These are phyloP conservation scores for Sphaerolaimus hirsutus DNA, from an alignment of 2,888 invertebrate genomes.

Conservation along the genomic window DNA sequence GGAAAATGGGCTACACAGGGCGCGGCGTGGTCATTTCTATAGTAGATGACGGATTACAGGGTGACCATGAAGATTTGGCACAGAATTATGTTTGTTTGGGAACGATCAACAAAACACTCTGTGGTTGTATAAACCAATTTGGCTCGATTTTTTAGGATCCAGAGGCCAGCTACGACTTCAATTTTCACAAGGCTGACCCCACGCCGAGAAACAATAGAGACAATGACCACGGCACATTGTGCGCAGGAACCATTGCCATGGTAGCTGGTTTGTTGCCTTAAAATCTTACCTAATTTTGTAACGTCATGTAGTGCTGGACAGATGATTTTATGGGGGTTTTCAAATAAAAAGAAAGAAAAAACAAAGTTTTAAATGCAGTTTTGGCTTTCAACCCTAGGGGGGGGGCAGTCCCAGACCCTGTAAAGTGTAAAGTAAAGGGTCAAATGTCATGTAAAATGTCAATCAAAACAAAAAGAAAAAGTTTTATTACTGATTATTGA, in stretches of 20 bases:
- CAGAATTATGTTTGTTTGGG: conserved; percentile 36
- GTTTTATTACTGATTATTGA: too few species aligned
- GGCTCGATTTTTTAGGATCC: conserved; percentile 45
- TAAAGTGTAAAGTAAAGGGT: too few species aligned
- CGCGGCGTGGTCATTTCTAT: conserved; percentile 53
- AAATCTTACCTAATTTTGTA: too few species aligned
- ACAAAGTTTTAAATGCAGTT: too few species aligned
- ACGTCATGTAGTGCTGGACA: too few species aligned
- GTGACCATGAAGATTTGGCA: conserved; percentile 21
- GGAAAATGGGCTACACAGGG: conserved; percentile 52
- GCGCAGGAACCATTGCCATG: conserved; percentile 93
- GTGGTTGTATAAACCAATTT: not conserved
- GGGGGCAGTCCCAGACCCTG: too few species aligned
- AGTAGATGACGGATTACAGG: conserved; percentile 49
- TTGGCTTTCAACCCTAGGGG: too few species aligned
- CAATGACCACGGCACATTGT: conserved; percentile 89
- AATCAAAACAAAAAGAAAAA: too few species aligned
- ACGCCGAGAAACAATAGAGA: conserved; percentile 88
- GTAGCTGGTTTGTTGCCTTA: too few species aligned
- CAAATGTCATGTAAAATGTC: too few species aligned
- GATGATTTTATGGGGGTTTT: too few species aligned
- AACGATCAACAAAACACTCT: not conserved
- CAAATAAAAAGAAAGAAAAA: too few species aligned
- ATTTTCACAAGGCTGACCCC: conserved; percentile 79
- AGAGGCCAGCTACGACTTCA: conserved; percentile 83